A percentile compares a stretch with the other conserved stretches of the same genome.
These are phyloP conservation scores for Tipula helvola DNA, from an alignment of 2,888 invertebrate species.

Conservation along the genomic window DNA sequence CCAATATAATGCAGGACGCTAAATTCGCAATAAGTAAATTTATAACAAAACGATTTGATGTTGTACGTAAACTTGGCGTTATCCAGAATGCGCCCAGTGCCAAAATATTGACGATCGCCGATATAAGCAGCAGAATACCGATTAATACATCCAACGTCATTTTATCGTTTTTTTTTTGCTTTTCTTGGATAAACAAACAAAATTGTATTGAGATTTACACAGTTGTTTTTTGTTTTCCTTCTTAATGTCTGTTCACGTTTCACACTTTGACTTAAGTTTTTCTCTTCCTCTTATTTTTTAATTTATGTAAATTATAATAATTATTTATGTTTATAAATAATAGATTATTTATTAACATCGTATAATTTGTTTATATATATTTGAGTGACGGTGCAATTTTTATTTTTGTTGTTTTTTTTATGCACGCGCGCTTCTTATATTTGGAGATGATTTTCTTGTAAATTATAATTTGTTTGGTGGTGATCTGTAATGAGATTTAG, in stretches of 20 bases:
- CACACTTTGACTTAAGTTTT: background rate
- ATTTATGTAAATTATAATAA: background rate
- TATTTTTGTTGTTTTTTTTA: background rate
- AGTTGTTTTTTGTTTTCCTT: background rate
- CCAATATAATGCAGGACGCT: slow-evolving; percentile 32
- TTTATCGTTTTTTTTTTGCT: background rate
- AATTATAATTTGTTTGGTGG: background rate
- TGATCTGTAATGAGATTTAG: background rate
- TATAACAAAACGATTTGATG: slow-evolving; percentile 36
- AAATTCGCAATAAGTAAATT: slow-evolving; percentile 34
- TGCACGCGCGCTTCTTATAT: background rate
- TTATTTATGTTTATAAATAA: background rate
- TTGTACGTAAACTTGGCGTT: slow-evolving; percentile 35
- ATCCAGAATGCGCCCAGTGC: slow-evolving; percentile 37
- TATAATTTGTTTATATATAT: background rate
- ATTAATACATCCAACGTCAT: slow-evolving; percentile 37
- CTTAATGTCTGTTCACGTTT: background rate
- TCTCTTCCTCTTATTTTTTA: background rate
- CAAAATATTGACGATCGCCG: slow-evolving; percentile 33
- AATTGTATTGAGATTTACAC: background rate
- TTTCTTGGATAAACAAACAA: background rate
- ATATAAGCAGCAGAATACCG: slow-evolving; percentile 33
- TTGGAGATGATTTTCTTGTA: background rate
- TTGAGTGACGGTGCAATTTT: background rate
- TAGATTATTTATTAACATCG: background rate